phyloP scores from a whole-genome alignment of 2,797 vertebrate genomes.

The Denticeps clupeoides region DNA sequence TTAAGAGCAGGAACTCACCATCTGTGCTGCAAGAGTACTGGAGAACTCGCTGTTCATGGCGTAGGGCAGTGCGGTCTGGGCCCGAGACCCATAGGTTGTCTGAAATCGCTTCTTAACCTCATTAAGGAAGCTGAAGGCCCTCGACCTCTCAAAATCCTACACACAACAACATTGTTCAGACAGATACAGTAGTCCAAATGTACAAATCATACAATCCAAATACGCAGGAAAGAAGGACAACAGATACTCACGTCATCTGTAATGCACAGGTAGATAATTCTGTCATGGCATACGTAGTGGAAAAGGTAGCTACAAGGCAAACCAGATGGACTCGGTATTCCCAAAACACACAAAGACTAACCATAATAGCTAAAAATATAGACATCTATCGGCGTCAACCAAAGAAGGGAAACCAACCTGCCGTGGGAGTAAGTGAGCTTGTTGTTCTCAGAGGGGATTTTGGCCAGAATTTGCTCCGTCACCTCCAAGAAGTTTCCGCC shows the following conservation, averaged over 20 bases:
- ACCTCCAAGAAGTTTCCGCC: conserved; percentile 97
- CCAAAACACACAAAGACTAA: background rate
- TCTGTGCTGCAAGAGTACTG: conserved; percentile 83
- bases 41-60: conserved; percentile 99
- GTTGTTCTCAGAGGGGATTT: conserved; percentile 95
- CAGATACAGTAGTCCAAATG: background rate
- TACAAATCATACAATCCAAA: background rate
- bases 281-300: conserved; percentile 97
- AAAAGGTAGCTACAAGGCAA: conserved; percentile 77
- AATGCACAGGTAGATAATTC: conserved; percentile 96
- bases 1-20: conserved; percentile 66
- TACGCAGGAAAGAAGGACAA: background rate
- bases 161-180: background rate
- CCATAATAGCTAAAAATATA: background rate
- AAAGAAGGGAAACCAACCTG: conserved; percentile 58
- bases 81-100: conserved; percentile 90
- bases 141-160: conserved; percentile 90
- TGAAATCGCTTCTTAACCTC: conserved; percentile 95
- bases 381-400: background rate
- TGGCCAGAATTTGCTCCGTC: conserved; percentile 90
- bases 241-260: conserved; percentile 89
- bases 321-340: background rate
- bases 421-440: conserved; percentile 95
- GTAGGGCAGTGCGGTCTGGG: conserved; percentile 94
- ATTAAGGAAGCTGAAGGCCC: conserved; percentile 88